These are phyloP conservation scores for Brachionus angularis DNA, from an alignment of 1,140 invertebrate species.

Conservation along the genomic window DNA sequence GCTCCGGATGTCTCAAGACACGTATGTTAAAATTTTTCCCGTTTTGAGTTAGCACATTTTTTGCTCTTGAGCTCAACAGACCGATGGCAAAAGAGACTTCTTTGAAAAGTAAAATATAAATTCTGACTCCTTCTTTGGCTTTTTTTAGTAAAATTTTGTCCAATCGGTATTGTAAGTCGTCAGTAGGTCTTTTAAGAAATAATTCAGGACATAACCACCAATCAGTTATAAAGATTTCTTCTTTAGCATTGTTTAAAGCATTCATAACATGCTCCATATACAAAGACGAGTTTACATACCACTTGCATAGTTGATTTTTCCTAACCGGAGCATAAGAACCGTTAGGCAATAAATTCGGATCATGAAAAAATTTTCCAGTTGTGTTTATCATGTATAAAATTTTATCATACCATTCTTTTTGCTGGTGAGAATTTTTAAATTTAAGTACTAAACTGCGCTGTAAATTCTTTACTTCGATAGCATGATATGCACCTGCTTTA, in stretches of 20 bases:
- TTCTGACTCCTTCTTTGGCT: conserved; percentile 81
- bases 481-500: conserved; percentile 19
- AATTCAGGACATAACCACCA: conserved; percentile 93
- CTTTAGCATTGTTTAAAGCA: conserved; percentile 76
- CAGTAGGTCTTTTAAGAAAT: conserved; percentile 78
- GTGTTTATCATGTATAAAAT: neutral
- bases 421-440: conserved; percentile 9
- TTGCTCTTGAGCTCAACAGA: conserved; percentile 89
- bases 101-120: conserved; percentile 91
- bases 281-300: conserved; percentile 70
- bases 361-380: conserved; percentile 7
- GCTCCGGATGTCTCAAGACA: conserved; percentile 90
- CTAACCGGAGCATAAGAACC: conserved; percentile 37
- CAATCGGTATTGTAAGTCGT: conserved; percentile 77
- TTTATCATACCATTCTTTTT: conserved; percentile 31
- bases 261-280: conserved; percentile 85
- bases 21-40: conserved; percentile 51
- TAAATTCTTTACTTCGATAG: conserved; percentile 35
- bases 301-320: conserved; percentile 3
- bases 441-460: conserved; percentile 23
- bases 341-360: neutral
- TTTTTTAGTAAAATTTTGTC: conserved; percentile 79
- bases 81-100: conserved; percentile 92
- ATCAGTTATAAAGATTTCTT: conserved; percentile 92
- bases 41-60: conserved; percentile 66